A percentile compares a stretch with the other conserved stretches of the same genome.
Conservation (phyloP, 2,797 vertebrate species). For the Octomys mimax region DNA sequence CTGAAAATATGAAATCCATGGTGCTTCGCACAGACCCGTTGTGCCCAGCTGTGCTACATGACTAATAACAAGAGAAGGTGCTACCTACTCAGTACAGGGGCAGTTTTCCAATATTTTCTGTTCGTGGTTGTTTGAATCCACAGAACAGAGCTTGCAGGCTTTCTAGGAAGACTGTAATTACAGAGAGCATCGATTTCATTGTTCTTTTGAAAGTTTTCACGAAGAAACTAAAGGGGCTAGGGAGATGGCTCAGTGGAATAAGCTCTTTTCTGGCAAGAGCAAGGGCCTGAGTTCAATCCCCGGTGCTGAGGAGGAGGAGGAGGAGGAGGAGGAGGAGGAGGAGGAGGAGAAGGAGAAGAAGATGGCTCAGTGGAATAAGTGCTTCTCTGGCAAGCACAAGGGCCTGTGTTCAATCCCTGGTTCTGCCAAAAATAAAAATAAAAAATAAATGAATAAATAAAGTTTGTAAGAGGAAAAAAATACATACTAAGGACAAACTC, state of each 20-base stretch:
- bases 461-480: not conserved
- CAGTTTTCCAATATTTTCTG: not conserved
- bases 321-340: no score
- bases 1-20: not conserved
- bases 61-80: not conserved
- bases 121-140: not conserved
- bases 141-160: not conserved
- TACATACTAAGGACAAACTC: not conserved
- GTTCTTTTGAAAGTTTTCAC: not conserved
- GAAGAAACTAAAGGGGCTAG: not conserved
- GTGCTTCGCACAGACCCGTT: not conserved
- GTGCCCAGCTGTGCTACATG: no score
- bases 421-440: no score
- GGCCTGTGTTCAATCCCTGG: no score
- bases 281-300: no score
- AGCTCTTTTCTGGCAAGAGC: no score
- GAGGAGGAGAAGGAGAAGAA: no score
- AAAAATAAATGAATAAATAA: not conserved
- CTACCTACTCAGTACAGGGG: not conserved
- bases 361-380: no score
- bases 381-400: no score
- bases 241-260: no score
- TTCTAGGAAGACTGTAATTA: not conserved
- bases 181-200: not conserved
- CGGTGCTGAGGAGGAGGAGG: no score